phyloP scores from a whole-genome alignment of 2,888 invertebrate genomes.

The Drosophila lacicola region DNA sequence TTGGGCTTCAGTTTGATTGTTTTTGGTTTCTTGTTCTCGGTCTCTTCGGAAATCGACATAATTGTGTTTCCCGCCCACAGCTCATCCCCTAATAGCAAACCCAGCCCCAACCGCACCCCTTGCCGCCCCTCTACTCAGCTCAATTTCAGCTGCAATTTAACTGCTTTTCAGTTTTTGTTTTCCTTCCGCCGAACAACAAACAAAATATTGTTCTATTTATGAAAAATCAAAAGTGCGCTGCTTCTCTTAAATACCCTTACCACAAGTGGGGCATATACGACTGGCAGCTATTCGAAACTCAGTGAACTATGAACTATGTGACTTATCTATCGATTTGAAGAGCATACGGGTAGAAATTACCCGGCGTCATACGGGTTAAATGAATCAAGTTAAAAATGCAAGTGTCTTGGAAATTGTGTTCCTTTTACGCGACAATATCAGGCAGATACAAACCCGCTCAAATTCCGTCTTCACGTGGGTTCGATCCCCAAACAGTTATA shows the following conservation, averaged over 20 bases:
- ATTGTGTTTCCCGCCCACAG: neutral
- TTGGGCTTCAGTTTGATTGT: neutral
- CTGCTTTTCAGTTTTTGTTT: slow-evolving; percentile 33
- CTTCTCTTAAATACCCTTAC: neutral
- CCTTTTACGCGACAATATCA: no score
- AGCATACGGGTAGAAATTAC: no score
- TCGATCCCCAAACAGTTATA: no score
- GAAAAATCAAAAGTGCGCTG: slow-evolving; percentile 10
- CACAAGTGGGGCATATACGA: neutral
- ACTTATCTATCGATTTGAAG: no score
- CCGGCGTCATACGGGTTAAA: no score
- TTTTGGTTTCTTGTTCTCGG: neutral
- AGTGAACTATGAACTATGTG: no score
- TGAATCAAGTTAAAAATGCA: no score
- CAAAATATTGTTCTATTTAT: slow-evolving; percentile 21
- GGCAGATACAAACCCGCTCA: no score
- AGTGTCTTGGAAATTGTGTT: no score
- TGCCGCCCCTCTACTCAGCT: neutral
- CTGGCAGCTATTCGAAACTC: neutral
- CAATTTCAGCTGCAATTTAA: slow-evolving; percentile 45
- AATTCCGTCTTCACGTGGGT: no score
- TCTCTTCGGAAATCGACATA: neutral
- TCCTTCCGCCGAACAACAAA: slow-evolving; percentile 24
- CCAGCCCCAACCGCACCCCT: neutral
- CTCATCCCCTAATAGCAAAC: neutral